Percentiles rank a stretch among this genome's conserved stretches.
phyloP scores from a whole-genome alignment of 1,140 invertebrate species.

The Meloidogyne floridensis region DNA sequence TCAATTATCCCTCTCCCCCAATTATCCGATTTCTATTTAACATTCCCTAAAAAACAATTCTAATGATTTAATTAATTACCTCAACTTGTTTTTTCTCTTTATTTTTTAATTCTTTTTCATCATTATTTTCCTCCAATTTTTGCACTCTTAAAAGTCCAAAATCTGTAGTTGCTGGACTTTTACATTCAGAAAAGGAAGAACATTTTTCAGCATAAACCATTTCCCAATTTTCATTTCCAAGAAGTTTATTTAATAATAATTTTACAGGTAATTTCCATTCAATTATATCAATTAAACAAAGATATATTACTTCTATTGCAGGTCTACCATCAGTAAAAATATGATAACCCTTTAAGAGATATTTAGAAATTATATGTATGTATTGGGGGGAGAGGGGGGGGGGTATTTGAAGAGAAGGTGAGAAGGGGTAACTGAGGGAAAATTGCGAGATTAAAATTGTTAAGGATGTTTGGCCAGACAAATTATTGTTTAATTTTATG shows the following conservation, averaged over 20 bases:
- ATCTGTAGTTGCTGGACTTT: not conserved
- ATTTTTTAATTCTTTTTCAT: not conserved
- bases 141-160: not conserved
- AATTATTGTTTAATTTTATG: no score
- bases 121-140: not conserved
- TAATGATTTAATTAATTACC: not conserved
- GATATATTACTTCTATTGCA: not conserved
- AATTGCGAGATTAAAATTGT: no score
- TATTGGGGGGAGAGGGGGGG: no score
- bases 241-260: conserved; percentile 7
- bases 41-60: not conserved
- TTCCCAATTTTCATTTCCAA: conserved; percentile 1
- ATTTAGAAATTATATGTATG: no score
- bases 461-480: no score
- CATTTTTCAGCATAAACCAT: conserved; percentile 4
- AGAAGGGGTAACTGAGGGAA: no score
- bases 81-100: not conserved
- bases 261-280: not conserved
- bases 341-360: not conserved
- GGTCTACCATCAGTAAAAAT: not conserved
- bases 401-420: no score
- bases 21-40: no score
- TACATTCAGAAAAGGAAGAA: not conserved
- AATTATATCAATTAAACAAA: conserved; percentile 4
- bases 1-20: no score